Conservation (phyloP, 2,888 invertebrate genomes). For the Drosophila recens region DNA sequence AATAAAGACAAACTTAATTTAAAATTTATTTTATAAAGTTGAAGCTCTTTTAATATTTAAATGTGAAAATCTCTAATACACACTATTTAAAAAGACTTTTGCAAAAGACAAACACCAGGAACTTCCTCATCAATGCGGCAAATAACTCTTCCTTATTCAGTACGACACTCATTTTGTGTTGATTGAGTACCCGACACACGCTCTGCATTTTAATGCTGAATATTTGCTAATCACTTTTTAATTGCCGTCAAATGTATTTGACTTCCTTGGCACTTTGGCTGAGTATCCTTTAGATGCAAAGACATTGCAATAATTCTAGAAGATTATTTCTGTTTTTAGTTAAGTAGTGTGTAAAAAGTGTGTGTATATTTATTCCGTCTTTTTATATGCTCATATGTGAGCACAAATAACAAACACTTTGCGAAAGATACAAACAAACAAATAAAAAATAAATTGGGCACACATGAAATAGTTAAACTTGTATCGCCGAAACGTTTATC, state of each 20-base stretch:
- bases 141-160: slow-evolving; percentile 28
- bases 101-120: background rate
- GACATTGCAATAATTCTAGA: slow-evolving; percentile 1
- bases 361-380: slow-evolving; percentile 13
- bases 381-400: slow-evolving; percentile 25
- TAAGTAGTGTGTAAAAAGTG: background rate
- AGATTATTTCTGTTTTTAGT: background rate
- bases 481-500: slow-evolving; percentile 43
- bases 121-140: background rate
- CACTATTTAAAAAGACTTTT: background rate
- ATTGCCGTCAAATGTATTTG: slow-evolving; percentile 30
- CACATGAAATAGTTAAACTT: slow-evolving; percentile 22
- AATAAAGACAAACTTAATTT: background rate
- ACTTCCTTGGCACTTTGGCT: slow-evolving; percentile 27
- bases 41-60: background rate
- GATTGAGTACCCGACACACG: slow-evolving; percentile 21
- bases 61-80: no score
- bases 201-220: slow-evolving; percentile 38
- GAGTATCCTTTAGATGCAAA: slow-evolving; percentile 34
- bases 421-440: slow-evolving; percentile 23
- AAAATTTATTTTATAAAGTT: background rate
- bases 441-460: slow-evolving; percentile 29
- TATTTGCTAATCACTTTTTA: slow-evolving; percentile 53
- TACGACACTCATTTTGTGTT: slow-evolving; percentile 20
- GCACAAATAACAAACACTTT: slow-evolving; percentile 28